Conservation (phyloP, 2,888 invertebrate species). For the Athrips mouffetella region DNA sequence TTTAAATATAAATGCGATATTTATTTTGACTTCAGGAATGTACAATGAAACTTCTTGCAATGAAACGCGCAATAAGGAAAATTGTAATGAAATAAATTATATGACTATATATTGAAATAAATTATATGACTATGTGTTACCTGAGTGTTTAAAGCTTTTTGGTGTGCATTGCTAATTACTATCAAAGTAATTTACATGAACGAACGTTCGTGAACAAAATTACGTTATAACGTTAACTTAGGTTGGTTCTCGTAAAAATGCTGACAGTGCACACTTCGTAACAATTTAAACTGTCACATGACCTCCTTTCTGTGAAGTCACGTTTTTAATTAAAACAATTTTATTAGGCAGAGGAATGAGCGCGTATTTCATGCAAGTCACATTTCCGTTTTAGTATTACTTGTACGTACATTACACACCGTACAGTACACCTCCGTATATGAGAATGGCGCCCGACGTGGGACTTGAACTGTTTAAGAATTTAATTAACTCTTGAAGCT, state of each 20-base stretch:
- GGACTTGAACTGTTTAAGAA: slow-evolving; percentile 21
- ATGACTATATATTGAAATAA: too few relatives aligned
- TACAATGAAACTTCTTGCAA: too few relatives aligned
- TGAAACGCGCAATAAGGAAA: too few relatives aligned
- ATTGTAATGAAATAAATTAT: too few relatives aligned
- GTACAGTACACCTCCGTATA: slow-evolving; percentile 14
- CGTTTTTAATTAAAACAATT: slow-evolving; percentile 57
- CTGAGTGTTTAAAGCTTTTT: too few relatives aligned
- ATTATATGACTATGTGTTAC: not conserved
- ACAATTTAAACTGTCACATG: slow-evolving; percentile 21
- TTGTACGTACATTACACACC: slow-evolving; percentile 15
- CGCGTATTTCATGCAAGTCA: slow-evolving; percentile 31
- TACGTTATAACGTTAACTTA: not conserved
- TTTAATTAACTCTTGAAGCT: slow-evolving; percentile 15
- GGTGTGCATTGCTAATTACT: too few relatives aligned
- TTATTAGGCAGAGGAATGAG: slow-evolving; percentile 20
- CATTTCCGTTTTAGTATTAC: slow-evolving; percentile 20
- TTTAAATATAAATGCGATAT: too few relatives aligned
- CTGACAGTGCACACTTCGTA: slow-evolving; percentile 6
- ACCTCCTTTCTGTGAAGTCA: slow-evolving; percentile 45
- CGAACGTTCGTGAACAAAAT: not conserved
- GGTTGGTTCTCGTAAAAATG: slow-evolving; percentile 3
- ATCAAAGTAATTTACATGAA: not conserved
- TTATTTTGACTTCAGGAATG: too few relatives aligned
- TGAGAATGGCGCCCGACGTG: slow-evolving; percentile 42